Percentiles rank a stretch among this genome's conserved stretches.
These are phyloP conservation scores for Drosophila santomea DNA, from an alignment of 1,140 invertebrate genomes.

Conservation along the genomic window DNA sequence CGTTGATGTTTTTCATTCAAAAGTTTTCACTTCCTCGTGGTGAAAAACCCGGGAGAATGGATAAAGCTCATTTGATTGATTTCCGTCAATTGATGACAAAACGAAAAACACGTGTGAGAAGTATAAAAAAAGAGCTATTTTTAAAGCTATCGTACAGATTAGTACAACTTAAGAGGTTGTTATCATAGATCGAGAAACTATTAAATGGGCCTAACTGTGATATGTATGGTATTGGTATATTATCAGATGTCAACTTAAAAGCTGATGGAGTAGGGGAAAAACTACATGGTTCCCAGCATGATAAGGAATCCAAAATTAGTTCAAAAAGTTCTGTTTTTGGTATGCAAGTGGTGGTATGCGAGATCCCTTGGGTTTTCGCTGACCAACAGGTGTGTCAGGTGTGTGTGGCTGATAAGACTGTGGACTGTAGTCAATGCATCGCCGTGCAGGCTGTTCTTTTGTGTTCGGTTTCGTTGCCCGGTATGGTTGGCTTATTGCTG, in stretches of 20 bases:
- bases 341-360: not conserved
- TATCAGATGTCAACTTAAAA: not conserved
- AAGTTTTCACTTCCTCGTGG: slow-evolving; percentile 34
- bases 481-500: slow-evolving; percentile 42
- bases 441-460: not conserved
- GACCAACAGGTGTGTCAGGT: slow-evolving; percentile 2
- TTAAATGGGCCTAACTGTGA: not conserved
- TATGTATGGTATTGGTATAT: too few relatives aligned
- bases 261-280: slow-evolving; percentile 1
- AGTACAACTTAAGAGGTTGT: not conserved
- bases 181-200: not conserved
- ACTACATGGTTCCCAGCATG: slow-evolving; percentile 31
- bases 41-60: slow-evolving; percentile 9
- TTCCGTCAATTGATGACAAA: slow-evolving; percentile 25
- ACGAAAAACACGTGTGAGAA: slow-evolving; percentile 29
- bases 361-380: slow-evolving; percentile 8
- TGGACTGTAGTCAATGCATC: not conserved
- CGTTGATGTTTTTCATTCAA: slow-evolving; percentile 36
- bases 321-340: not conserved
- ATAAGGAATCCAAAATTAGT: slow-evolving; percentile 71
- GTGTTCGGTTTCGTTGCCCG: slow-evolving; percentile 11
- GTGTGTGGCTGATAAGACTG: slow-evolving; percentile 15
- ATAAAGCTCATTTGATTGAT: slow-evolving; percentile 34
- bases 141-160: not conserved
- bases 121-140: not conserved